Evolutionary conservation across 2,888 invertebrate species (phyloP).

Genomic region (Smittia aterrima): DNA sequence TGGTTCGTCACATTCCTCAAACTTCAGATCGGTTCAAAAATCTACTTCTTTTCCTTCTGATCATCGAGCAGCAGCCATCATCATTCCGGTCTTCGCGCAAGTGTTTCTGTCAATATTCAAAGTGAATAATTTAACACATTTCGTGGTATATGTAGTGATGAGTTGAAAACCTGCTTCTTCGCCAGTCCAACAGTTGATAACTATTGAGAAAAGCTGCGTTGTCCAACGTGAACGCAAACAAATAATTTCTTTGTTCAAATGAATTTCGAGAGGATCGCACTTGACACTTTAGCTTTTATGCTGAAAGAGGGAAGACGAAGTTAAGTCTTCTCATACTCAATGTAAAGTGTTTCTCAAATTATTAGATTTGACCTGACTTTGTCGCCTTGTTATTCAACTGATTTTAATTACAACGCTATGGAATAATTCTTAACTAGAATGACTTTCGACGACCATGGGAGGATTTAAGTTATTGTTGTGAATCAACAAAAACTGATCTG

Average conservation of each 20-base stretch:
- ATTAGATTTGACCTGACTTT: too few relatives aligned
- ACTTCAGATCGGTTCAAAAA: background rate
- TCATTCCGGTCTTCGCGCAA: slow-evolving; percentile 5
- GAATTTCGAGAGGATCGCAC: background rate
- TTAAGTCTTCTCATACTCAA: background rate
- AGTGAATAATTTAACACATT: slow-evolving; percentile 4
- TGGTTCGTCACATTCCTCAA: background rate
- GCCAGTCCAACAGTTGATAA: background rate
- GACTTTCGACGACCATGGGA: background rate
- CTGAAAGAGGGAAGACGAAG: background rate
- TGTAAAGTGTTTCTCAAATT: background rate
- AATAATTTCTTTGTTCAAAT: slow-evolving; percentile 5
- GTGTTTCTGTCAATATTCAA: background rate
- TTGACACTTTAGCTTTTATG: slow-evolving; percentile 11
- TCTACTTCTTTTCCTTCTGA: background rate
- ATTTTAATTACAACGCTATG: background rate
- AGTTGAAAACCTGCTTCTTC: background rate
- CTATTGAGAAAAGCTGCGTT: background rate
- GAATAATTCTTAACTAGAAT: background rate
- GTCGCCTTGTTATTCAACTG: background rate
- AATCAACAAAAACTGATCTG: background rate
- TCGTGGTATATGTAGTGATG: slow-evolving; percentile 7
- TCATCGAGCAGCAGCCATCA: background rate
- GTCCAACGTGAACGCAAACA: background rate
- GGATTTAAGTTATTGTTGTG: background rate